Evolutionary conservation across 1,140 invertebrate species (phyloP), one percentile per base, ranked within the genome.

Genomic region (Zophobas morio): DNA sequence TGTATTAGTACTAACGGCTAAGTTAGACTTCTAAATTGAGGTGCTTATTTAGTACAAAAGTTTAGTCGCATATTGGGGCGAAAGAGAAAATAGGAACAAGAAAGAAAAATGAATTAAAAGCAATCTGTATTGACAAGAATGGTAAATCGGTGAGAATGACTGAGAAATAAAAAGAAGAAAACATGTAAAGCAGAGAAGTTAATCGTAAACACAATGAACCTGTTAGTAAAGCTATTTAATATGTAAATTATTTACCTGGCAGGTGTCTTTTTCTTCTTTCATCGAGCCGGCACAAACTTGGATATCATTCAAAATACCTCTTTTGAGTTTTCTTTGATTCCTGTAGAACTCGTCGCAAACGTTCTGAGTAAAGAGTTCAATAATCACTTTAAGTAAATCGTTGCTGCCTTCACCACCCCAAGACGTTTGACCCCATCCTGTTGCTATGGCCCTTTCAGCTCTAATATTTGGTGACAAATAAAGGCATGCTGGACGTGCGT

Each of bases 211-310:
- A 20, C 20, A 20, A 20, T 20, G 20, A 20, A 20, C 20, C 20
- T 20, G 20, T 20, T 20, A 20, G 20, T 20, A 46, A 0, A 4
- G 3, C 42, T 46, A 4, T 46, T 3, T 46, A 46, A 4, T 8
- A 46, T 46, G 8, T 46, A 46, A 46, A 46, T 3, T 46, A 60
- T 40, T 81, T 81, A 86, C 85, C 63, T 85, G 85, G 79, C 88
- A 89, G 1, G 88, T 88, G 72, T 88, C 88, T 35, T 82, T 84
- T 3, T 78, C 36, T 51, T 74, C 81, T 0, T 54, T 80, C n/a
- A 77, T 70, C 2, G 84, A 88, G 20, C 93, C 93, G 6, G 93
- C 93, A 83, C 94, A 95, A n/a, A 95, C 82, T 82, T 90, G 89
- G 74, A 87, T 88, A 0, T 86, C 83, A 0, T 84, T 78, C 6